Evolutionary conservation across 2,113 vertebrate genomes (phyloP).

Genomic region (Rattus norvegicus): DNA sequence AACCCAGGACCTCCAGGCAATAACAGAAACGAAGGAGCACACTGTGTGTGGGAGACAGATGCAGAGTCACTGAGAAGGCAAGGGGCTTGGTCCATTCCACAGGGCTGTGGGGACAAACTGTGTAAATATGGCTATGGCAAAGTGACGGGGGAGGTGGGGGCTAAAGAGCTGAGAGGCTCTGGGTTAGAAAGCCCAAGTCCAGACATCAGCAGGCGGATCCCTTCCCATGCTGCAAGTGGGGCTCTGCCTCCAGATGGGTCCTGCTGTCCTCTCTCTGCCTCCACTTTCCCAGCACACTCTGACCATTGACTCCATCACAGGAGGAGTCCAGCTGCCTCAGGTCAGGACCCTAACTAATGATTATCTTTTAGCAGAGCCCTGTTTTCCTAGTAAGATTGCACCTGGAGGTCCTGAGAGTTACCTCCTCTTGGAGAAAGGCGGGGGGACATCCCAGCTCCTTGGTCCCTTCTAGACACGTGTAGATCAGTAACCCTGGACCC

Average conservation of each 20-base stretch:
- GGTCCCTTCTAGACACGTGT: background rate
- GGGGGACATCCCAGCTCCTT: background rate
- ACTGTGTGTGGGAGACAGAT: background rate
- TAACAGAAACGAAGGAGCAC: too few relatives aligned
- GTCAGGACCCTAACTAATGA: background rate
- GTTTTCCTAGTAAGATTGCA: background rate
- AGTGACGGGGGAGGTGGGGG: background rate
- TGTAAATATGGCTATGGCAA: background rate
- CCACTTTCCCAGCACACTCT: background rate
- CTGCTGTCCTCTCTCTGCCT: background rate
- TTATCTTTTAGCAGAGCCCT: background rate
- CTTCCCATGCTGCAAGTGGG: background rate
- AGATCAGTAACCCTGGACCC: background rate
- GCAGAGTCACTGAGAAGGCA: background rate
- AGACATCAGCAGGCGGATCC: background rate
- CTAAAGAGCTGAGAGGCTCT: background rate
- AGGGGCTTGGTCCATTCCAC: background rate
- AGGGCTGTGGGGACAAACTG: background rate
- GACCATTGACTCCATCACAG: background rate
- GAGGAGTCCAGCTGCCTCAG: too few relatives aligned
- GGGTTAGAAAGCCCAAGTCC: background rate
- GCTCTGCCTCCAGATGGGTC: background rate
- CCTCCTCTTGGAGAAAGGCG: background rate
- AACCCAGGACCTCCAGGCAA: background rate
- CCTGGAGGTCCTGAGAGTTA: background rate